Conservation (phyloP, 2,888 invertebrate genomes). For the Xylocampa areola region DNA sequence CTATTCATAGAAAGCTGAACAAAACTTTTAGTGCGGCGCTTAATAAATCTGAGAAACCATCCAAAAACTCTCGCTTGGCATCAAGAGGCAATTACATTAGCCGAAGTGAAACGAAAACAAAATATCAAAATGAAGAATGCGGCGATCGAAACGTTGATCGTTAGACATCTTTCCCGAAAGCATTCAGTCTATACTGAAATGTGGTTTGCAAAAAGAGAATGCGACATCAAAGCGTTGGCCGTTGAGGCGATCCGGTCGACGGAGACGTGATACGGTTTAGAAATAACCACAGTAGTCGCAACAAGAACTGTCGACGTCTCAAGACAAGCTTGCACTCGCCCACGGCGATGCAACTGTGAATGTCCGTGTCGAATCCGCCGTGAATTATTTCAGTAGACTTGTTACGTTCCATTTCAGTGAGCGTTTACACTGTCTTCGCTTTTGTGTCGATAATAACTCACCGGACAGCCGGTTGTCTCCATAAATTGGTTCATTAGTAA, state of each 20-base stretch:
- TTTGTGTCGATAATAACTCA: constrained; percentile 80
- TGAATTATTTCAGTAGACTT: constrained; percentile 84
- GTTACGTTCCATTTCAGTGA: constrained; percentile 80
- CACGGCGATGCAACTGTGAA: constrained; percentile 73
- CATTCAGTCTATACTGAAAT: constrained; percentile 83
- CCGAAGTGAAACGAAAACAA: constrained; percentile 56
- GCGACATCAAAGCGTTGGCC: constrained; percentile 84
- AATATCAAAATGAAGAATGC: constrained; percentile 69
- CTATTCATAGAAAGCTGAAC: constrained; percentile 2
- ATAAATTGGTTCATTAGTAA: constrained; percentile 80
- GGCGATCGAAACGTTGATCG: constrained; percentile 64
- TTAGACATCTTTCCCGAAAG: constrained; percentile 84
- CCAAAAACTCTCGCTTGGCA: constrained; percentile 46
- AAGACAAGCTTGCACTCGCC: constrained; percentile 77
- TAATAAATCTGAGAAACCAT: constrained; percentile 44
- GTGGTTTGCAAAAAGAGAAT: constrained; percentile 87
- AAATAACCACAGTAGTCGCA: constrained; percentile 78
- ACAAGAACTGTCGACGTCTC: constrained; percentile 71
- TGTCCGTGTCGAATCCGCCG: constrained; percentile 81
- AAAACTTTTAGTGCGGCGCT: constrained; percentile 16
- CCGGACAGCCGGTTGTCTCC: constrained; percentile 71
- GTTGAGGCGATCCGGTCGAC: constrained; percentile 78
- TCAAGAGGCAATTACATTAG: constrained; percentile 53
- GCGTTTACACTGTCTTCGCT: constrained; percentile 75
- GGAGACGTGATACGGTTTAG: constrained; percentile 85